These are phyloP conservation scores for Sceloporus undulatus DNA, from an alignment of 2,113 vertebrate genomes.

Conservation along the genomic window DNA sequence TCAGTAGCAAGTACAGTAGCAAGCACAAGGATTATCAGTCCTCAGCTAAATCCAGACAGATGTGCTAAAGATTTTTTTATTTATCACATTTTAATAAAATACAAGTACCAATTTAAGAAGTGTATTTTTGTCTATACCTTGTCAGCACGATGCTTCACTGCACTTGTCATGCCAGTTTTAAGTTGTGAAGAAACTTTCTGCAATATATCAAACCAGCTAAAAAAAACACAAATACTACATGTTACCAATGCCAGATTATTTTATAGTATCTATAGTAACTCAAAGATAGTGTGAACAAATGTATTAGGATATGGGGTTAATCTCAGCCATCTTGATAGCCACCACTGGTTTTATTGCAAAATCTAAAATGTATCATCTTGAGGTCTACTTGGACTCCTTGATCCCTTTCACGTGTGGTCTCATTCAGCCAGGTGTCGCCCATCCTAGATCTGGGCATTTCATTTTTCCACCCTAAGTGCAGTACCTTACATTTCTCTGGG, in stretches of 20 bases:
- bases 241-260: too few species aligned
- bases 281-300: background rate
- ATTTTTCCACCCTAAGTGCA: too few species aligned
- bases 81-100: conserved; percentile 33
- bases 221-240: background rate
- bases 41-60: background rate
- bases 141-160: conserved; percentile 90
- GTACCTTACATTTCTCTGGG: too few species aligned
- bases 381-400: too few species aligned
- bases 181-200: conserved; percentile 94
- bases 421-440: too few species aligned
- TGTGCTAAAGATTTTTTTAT: background rate
- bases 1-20: too few species aligned
- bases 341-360: background rate
- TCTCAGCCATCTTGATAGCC: background rate
- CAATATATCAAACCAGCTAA: conserved; percentile 97
- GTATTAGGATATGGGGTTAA: background rate
- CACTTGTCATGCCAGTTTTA: conserved; percentile 88
- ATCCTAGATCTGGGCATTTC: too few species aligned
- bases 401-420: too few species aligned
- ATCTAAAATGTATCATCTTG: background rate
- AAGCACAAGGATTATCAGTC: too few species aligned
- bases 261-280: too few species aligned
- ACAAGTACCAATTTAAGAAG: background rate
- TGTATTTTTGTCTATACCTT: conserved; percentile 82